A percentile compares a stretch with the other conserved stretches of the same genome.
Conservation (phyloP, 2,888 invertebrate species). For the Drosophila rubida region DNA sequence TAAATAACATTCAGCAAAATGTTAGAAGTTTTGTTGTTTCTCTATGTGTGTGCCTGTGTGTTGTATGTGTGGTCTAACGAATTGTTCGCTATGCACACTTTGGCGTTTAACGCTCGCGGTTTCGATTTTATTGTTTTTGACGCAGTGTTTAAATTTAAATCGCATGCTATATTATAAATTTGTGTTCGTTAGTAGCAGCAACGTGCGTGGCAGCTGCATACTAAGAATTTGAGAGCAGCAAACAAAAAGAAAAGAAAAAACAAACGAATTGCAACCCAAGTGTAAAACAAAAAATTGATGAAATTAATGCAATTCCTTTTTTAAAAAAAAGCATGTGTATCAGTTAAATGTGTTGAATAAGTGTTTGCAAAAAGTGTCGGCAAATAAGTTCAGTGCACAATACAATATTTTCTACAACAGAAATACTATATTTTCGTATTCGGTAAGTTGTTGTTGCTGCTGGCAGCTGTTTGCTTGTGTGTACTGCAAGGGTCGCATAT, state of each 20-base stretch:
- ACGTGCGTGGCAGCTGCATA: conserved; percentile 8
- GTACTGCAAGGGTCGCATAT: conserved; percentile 43
- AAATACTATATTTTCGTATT: conserved; percentile 53
- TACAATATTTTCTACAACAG: conserved; percentile 8
- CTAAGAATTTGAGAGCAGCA: conserved; percentile 18
- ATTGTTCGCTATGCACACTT: conserved; percentile 46
- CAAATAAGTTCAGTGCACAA: conserved; percentile 7
- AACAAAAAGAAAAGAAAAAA: conserved; percentile 4
- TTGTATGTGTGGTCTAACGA: conserved; percentile 12
- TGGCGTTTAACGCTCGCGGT: conserved; percentile 37
- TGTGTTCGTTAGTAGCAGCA: not conserved
- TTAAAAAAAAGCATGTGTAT: conserved; percentile 16
- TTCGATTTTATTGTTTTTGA: conserved; percentile 22
- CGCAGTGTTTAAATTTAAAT: conserved; percentile 19
- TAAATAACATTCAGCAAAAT: conserved; percentile 30
- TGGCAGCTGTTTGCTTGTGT: conserved; percentile 70
- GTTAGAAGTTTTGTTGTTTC: conserved; percentile 16
- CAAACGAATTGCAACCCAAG: conserved; percentile 14
- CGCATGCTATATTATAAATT: not conserved
- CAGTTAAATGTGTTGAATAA: conserved; percentile 17
- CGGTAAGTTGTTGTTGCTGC: conserved; percentile 64
- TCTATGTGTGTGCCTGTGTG: not conserved
- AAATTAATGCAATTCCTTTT: conserved; percentile 14
- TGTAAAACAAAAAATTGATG: conserved; percentile 6
- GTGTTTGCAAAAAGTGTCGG: conserved; percentile 26